These are phyloP conservation scores for Elephas maximus DNA, from an alignment of 2,113 vertebrate species.

Conservation along the genomic window DNA sequence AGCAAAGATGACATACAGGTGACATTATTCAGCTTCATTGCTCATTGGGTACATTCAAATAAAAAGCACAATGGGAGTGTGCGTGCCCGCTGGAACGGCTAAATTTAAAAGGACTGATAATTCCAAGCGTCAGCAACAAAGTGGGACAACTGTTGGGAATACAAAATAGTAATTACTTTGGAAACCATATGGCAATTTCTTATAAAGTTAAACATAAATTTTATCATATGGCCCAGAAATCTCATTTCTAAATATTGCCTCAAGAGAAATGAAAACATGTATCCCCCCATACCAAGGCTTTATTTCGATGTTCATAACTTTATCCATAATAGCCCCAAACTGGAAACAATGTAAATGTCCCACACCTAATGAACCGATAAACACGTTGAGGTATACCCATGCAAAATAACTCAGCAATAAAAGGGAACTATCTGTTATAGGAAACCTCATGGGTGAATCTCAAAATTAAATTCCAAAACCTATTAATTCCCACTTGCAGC, in stretches of 20 bases:
- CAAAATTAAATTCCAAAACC: no score
- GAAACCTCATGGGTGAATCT: background rate
- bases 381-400: background rate
- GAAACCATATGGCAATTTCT: conserved; percentile 5
- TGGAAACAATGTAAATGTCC: background rate
- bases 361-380: background rate
- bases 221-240: background rate
- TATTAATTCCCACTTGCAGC: background rate
- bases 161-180: background rate
- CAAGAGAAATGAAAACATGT: background rate
- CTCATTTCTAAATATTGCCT: background rate
- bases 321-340: background rate
- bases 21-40: background rate
- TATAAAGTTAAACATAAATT: background rate
- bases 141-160: background rate
- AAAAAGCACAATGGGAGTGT: background rate
- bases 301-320: background rate
- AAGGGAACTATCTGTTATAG: background rate
- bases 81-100: background rate
- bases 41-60: background rate
- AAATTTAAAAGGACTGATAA: background rate
- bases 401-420: background rate
- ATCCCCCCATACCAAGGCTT: background rate
- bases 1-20: background rate
- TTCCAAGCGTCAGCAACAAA: background rate